Base-by-base conservation (phyloP, 2,888 invertebrate genomes). In the Andrena camellia region DNA sequence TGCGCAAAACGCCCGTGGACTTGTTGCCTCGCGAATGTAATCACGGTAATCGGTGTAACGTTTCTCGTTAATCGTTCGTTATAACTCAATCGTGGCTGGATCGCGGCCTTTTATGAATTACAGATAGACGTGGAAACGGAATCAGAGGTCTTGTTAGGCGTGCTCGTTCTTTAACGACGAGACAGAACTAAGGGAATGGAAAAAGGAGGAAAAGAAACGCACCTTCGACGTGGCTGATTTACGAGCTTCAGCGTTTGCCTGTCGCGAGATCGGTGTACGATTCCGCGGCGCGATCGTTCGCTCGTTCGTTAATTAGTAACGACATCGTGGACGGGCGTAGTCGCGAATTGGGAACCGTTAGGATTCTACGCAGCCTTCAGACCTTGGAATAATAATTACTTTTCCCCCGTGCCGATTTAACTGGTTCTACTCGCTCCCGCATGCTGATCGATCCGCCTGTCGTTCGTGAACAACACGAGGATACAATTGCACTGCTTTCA, bases 291-390 rank as follows among this genome's bases (percentile, higher is more conserved):
- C 2, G 31, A 23, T 42, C 17, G 54, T 48, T 26, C 33, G 42
- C 17, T 42, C 17, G 54, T 54, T 26, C n/a, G 23, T 78, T 77
- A 83, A 84, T 78, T 78, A 68, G 33, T 31, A 33, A n/a, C 29
- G 64, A 66, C 54, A 54, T 54, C 17, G 50, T 26, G 6, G 29
- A 60, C 31, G 68, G 63, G 71, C 78, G 82, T 76, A 63, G 63
- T 59, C 81, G 75, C 57, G 63, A 87, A 70, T 70, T 76, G 71
- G 63, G 67, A 81, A 86, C 87, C 79, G 75, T 86, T 85, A 87
- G 62, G 63, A 74, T 74, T 70, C 4, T 71, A 68, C 59, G 68
- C 82, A 63, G 63, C 42, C 54, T 54, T 57, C 60, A 26, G 71
- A 63, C 78, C 78, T 83, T 78, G 78, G 83, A 78, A 75, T 83